Base-by-base conservation (phyloP, 2,113 vertebrate genomes). In the Vidua macroura region DNA sequence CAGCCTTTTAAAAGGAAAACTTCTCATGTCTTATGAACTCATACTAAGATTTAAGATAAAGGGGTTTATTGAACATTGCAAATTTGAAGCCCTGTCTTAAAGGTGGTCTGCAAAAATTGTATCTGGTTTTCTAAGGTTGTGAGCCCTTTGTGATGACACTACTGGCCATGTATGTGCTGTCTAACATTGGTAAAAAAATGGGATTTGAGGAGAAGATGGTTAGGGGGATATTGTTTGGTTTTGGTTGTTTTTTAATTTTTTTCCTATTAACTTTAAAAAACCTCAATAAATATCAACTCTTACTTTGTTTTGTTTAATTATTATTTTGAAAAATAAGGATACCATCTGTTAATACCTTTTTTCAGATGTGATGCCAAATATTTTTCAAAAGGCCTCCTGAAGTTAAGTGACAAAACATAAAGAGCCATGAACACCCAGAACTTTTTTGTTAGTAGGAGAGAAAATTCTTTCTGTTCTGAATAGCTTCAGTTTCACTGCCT, bases 401-500 rank as follows among this genome's bases (percentile, higher is more conserved):
- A 48, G n/a, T 82, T 81, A 75, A 82, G 28, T 35, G 55, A 13
- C 2, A 7, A 79, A 66, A 46, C 75, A 62, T 31, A 62, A 83
- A 88, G n/a, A 53, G 12, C 27, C 11, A 7, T 53, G 53, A 90
- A 95, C 85, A 44, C 28, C 4, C 46, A 83, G 33, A 88, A 46
- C 14, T 17, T 60, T 83, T 56, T 64, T 0, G 0, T 64, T 43
- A 60, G 27, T 44, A 27, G 31, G 10, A 74, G 13, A 53, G 60
- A 69, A 92, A 78, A 46, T 63, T 44, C 23, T 4, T 91, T 73
- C 20, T 82, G 2, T 73, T 85, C 51, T 53, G 31, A 53, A 62
- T 30, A 86, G 37, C 31, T 94, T n/a, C 37, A 17, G 23, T 86
- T 95, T 85, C 55, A 58, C 72, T 76, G 72, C 60, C 23, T 77